phyloP scores from a whole-genome alignment of 2,797 vertebrate genomes.

The Crocidura indochinensis region DNA sequence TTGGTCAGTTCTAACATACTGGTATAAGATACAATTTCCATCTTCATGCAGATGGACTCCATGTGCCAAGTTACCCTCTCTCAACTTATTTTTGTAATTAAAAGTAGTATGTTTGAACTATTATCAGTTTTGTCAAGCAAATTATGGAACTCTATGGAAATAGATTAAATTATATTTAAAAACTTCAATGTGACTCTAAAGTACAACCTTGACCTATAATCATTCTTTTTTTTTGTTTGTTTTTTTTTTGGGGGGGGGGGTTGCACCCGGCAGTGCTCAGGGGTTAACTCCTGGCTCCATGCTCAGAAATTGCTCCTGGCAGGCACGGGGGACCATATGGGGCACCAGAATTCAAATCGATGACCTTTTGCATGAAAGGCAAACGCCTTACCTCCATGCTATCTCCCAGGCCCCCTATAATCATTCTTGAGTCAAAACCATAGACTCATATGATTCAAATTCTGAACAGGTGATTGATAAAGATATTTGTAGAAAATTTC shows the following conservation, averaged over 20 bases:
- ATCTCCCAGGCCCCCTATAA: too few species aligned
- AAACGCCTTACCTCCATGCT: too few species aligned
- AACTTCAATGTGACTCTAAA: constrained; percentile 28
- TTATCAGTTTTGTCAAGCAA: neutral
- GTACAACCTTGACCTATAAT: neutral
- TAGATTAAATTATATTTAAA: constrained; percentile 6
- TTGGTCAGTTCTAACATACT: neutral
- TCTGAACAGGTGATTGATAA: constrained; percentile 31
- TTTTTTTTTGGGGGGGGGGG: too few species aligned
- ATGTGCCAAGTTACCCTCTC: neutral
- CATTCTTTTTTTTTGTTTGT: too few species aligned
- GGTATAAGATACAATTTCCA: neutral
- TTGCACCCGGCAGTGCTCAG: too few species aligned
- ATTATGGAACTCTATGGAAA: neutral
- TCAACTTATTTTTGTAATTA: constrained; percentile 28
- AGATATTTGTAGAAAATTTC: constrained; percentile 17
- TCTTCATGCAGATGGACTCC: neutral
- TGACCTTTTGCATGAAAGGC: too few species aligned
- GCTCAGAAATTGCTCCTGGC: too few species aligned
- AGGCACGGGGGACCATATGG: too few species aligned
- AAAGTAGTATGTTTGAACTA: neutral
- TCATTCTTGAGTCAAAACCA: neutral
- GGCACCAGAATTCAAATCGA: too few species aligned
- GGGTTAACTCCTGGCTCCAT: too few species aligned
- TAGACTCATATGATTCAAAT: neutral